A percentile compares a stretch with the other conserved stretches of the same genome.
Evolutionary conservation across 1,140 invertebrate genomes (phyloP).

Genomic region (Thalassaphorura encarpata): DNA sequence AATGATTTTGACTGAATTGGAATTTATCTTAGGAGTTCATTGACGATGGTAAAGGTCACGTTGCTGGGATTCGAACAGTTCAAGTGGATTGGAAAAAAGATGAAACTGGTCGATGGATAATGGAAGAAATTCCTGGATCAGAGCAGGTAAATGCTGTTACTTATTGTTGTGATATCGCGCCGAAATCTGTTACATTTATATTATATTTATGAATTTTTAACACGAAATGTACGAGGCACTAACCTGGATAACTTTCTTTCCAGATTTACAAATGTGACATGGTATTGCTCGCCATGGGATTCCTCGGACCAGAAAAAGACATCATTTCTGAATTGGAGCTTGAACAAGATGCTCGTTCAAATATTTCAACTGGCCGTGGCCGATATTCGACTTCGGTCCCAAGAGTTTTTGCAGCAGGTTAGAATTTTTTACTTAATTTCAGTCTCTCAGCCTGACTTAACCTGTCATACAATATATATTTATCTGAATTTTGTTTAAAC

Average conservation of each 20-base stretch:
- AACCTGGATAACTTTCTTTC: slow-evolving; percentile 1
- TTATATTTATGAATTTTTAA: too few relatives aligned
- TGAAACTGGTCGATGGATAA: slow-evolving; percentile 83
- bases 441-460: too few relatives aligned
- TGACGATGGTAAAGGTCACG: slow-evolving; percentile 78
- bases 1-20: background rate
- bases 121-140: slow-evolving; percentile 74
- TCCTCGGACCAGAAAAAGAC: slow-evolving; percentile 88
- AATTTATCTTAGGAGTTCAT: slow-evolving; percentile 64
- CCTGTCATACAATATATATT: too few relatives aligned
- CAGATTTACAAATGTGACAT: slow-evolving; percentile 75
- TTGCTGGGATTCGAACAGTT: slow-evolving; percentile 78
- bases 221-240: too few relatives aligned
- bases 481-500: background rate
- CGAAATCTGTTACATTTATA: background rate
- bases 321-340: slow-evolving; percentile 75
- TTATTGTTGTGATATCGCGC: slow-evolving; percentile 9
- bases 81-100: slow-evolving; percentile 90
- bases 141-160: slow-evolving; percentile 48
- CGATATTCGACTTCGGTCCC: slow-evolving; percentile 71
- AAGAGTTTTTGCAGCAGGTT: slow-evolving; percentile 87
- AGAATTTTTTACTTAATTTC: too few relatives aligned
- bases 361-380: slow-evolving; percentile 70
- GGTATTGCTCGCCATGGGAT: slow-evolving; percentile 96
- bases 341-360: slow-evolving; percentile 79